Conservation (phyloP, 2,797 vertebrate genomes). For the Arnoldichthys spilopterus region DNA sequence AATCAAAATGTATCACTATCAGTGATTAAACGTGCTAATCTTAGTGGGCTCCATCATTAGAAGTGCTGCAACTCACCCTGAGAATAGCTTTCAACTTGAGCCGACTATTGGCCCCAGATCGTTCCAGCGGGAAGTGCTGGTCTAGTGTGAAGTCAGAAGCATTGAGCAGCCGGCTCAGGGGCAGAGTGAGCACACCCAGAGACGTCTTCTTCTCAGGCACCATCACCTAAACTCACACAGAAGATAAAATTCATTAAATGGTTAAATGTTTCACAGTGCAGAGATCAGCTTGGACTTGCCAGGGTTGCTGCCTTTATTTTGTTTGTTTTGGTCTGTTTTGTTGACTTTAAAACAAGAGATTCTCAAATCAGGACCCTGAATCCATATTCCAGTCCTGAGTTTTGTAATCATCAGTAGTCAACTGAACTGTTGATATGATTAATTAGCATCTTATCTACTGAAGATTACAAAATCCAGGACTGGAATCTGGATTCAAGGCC, state of each 20-base stretch:
- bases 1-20: neutral
- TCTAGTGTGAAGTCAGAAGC: constrained; percentile 82
- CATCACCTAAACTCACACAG: constrained; percentile 79
- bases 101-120: constrained; percentile 87
- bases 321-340: neutral
- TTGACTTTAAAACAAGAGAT: no score
- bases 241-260: neutral
- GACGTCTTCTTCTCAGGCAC: constrained; percentile 82
- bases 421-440: no score
- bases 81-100: constrained; percentile 90
- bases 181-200: constrained; percentile 82
- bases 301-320: no score
- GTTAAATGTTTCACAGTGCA: no score
- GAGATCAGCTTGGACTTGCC: no score
- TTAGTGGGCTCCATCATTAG: neutral
- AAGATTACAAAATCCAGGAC: no score
- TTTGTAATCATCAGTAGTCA: no score
- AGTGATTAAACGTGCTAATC: neutral
- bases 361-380: no score
- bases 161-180: constrained; percentile 81
- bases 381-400: no score
- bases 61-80: constrained; percentile 73
- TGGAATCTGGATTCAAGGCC: no score
- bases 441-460: no score
- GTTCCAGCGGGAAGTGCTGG: constrained; percentile 86